Percentiles rank a stretch among this genome's conserved stretches.
Conservation (phyloP, 2,797 vertebrate genomes). For the Lutra lutra region DNA sequence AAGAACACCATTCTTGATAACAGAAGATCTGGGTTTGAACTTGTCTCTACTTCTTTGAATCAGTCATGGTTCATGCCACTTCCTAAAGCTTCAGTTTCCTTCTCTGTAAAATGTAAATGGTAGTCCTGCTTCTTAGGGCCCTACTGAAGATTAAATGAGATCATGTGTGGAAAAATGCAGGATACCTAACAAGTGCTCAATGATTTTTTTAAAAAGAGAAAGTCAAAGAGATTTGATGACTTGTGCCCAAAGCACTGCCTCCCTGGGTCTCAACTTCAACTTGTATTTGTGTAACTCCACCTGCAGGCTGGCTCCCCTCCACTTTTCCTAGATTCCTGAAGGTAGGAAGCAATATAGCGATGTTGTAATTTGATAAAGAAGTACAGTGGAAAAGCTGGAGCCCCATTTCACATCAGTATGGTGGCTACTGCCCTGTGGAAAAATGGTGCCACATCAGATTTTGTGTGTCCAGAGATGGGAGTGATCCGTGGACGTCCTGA, state of each 20-base stretch:
- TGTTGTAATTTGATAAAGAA: background rate
- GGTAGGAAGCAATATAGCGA: background rate
- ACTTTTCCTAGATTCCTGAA: background rate
- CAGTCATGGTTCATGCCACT: background rate
- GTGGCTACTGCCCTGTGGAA: background rate
- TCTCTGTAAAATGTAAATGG: background rate
- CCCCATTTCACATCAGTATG: background rate
- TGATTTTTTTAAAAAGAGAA: constrained; percentile 16
- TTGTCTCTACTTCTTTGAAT: background rate
- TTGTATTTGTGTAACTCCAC: background rate
- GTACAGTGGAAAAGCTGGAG: background rate
- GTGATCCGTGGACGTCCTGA: background rate
- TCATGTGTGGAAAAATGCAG: background rate
- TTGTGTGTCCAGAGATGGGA: background rate
- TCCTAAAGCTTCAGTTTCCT: constrained; percentile 1
- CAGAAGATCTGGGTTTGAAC: background rate
- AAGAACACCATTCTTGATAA: background rate
- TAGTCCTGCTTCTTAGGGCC: background rate
- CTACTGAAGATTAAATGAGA: background rate
- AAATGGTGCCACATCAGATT: background rate
- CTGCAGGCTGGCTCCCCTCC: background rate
- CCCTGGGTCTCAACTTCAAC: background rate
- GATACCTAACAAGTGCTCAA: background rate
- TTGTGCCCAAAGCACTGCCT: background rate
- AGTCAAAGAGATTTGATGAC: background rate